Conservation (phyloP, 2,888 invertebrate genomes). For the Saturnia pavonia region DNA sequence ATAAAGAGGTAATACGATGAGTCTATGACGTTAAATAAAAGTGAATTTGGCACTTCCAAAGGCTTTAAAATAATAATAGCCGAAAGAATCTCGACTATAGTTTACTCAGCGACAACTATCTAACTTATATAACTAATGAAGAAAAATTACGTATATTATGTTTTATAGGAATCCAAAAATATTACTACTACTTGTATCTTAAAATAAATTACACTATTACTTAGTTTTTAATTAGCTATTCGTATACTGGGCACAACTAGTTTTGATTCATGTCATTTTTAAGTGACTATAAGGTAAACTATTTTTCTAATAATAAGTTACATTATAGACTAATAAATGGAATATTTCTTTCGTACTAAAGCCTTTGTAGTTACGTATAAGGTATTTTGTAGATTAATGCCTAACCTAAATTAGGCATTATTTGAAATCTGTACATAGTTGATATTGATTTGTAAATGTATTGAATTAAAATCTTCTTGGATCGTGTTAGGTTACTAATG, state of each 20-base stretch:
- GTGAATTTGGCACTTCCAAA: slow-evolving; percentile 75
- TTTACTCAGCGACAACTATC: slow-evolving; percentile 41
- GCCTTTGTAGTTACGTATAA: slow-evolving; percentile 79
- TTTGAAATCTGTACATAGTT: slow-evolving; percentile 32
- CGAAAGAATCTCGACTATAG: slow-evolving; percentile 72
- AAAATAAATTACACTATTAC: slow-evolving; percentile 76
- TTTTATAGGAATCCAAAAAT: slow-evolving; percentile 82
- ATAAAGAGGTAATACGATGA: slow-evolving; percentile 57
- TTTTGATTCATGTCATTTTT: slow-evolving; percentile 80
- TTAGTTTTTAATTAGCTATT: slow-evolving; percentile 74
- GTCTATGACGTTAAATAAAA: slow-evolving; percentile 52
- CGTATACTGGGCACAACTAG: slow-evolving; percentile 83
- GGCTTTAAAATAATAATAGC: slow-evolving; percentile 48
- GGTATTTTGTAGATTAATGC: slow-evolving; percentile 40
- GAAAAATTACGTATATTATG: slow-evolving; percentile 74
- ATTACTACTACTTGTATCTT: slow-evolving; percentile 79
- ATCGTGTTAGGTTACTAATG: background rate
- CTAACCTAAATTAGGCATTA: slow-evolving; percentile 1
- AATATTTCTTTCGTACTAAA: slow-evolving; percentile 77
- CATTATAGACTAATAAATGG: slow-evolving; percentile 79
- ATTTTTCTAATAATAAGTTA: slow-evolving; percentile 79
- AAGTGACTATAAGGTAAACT: slow-evolving; percentile 79
- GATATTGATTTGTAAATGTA: background rate
- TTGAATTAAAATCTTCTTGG: background rate
- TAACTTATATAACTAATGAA: slow-evolving; percentile 57